Evolutionary conservation across 2,797 vertebrate species (phyloP).

Genomic region (Sebastes wilsoni): DNA sequence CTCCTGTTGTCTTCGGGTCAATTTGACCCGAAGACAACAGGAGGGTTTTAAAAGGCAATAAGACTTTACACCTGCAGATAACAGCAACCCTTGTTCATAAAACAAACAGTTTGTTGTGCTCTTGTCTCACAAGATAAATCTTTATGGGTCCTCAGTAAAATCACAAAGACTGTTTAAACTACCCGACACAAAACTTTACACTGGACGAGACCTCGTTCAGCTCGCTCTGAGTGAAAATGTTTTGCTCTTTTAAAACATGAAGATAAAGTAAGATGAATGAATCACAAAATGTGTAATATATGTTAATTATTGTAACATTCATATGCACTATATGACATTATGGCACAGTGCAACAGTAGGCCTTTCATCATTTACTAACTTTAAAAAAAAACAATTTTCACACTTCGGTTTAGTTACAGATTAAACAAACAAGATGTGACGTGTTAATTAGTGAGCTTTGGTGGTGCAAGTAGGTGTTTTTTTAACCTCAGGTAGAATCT

Average conservation of each 20-base stretch:
- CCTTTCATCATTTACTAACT: background rate
- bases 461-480: background rate
- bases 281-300: background rate
- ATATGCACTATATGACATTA: background rate
- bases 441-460: background rate
- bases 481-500: background rate
- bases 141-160: slow-evolving; percentile 51
- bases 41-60: slow-evolving; percentile 46
- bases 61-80: slow-evolving; percentile 44
- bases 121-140: slow-evolving; percentile 32
- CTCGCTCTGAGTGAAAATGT: background rate
- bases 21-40: no score
- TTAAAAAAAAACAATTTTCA: background rate
- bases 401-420: background rate
- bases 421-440: background rate
- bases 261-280: background rate
- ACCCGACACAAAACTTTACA: slow-evolving; percentile 26
- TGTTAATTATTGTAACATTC: background rate
- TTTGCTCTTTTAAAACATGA: no score
- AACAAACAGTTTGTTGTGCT: slow-evolving; percentile 31
- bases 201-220: background rate
- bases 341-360: background rate
- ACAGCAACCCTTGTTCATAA: slow-evolving; percentile 54
- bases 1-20: no score
- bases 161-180: background rate